Evolutionary conservation across 2,888 invertebrate genomes (phyloP), one percentile per base, ranked within the genome.

Genomic region (Tipula confusa): DNA sequence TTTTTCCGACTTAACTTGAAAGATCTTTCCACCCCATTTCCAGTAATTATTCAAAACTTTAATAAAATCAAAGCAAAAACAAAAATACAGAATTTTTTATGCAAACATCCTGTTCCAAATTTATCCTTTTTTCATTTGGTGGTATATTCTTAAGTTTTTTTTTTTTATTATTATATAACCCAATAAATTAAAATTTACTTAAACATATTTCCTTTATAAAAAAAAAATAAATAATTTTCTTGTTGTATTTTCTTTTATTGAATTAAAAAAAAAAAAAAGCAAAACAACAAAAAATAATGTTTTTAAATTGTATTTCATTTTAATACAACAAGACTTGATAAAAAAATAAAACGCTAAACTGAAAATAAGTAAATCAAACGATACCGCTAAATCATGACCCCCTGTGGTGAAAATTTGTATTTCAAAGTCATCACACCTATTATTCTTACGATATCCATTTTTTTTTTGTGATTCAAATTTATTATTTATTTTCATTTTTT

Each of bases 391-490:
- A 48, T 64, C 28, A n/a, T 83, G 83, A 43, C 43, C 43, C 83
- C 83, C 43, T 83, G 83, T 43, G 48, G 83, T 83, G 83, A 48
- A 83, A 83, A 83, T 83, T 83, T 83, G 83, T 83, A 43, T 83
- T 43, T 83, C 48, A 83, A 83, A 83, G 43, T 83, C 43, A 83
- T 83, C 83, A 83, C 83, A 83, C 83, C 83, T 83, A 48, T 83
- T 83, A 24, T 82, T 82, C 31, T 82, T 64, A 64, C 9, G 64
- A 64, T 64, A 64, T 64, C 64, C 64, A 64, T 64, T 64, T 64
- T 64, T 43, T 15, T 43, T 64, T 64, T 64, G 64, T 64, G 64
- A 64, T 64, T 64, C 64, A 64, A 64, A 64, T 64, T 64, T 24
- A 64, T 64, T 64, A 24, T 64, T 64, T 43, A 43, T 64, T 64